Evolutionary conservation across 2,797 vertebrate genomes (phyloP).

Genomic region (Anniella stebbinsi): DNA sequence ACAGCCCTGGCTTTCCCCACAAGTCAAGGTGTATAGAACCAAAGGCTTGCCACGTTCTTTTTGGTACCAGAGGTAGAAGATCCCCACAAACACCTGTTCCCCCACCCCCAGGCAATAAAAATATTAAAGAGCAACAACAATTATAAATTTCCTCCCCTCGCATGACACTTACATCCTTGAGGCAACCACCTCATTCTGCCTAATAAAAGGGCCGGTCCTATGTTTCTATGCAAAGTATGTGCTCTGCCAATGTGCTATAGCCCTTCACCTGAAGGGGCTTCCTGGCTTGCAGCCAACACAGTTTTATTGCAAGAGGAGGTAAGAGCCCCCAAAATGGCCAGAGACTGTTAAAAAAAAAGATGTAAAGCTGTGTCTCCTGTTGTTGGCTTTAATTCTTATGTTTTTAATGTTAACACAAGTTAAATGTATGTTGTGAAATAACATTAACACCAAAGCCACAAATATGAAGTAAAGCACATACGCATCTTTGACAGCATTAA

Average conservation of each 20-base stretch:
- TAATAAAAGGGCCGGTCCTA: no score
- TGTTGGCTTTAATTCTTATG: constrained; percentile 5
- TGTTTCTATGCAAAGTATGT: neutral
- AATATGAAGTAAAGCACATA: neutral
- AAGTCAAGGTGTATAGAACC: no score
- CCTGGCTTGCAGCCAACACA: neutral
- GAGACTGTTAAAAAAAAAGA: neutral
- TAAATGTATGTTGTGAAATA: constrained; percentile 27
- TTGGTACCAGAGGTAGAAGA: no score
- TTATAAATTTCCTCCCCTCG: no score
- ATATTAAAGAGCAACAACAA: no score
- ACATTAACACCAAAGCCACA: neutral
- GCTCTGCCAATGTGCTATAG: neutral
- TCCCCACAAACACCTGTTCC: no score
- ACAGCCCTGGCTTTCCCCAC: no score
- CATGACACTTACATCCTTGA: no score
- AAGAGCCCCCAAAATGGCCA: neutral
- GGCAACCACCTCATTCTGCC: no score
- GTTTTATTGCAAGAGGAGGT: neutral
- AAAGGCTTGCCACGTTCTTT: no score
- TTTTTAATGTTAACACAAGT: constrained; percentile 9
- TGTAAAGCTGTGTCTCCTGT: neutral
- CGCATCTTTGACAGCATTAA: constrained; percentile 8
- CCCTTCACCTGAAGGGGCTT: neutral
- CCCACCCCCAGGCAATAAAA: no score